Base-by-base conservation (phyloP, 2,797 vertebrate species). In the Glossophaga mutica region DNA sequence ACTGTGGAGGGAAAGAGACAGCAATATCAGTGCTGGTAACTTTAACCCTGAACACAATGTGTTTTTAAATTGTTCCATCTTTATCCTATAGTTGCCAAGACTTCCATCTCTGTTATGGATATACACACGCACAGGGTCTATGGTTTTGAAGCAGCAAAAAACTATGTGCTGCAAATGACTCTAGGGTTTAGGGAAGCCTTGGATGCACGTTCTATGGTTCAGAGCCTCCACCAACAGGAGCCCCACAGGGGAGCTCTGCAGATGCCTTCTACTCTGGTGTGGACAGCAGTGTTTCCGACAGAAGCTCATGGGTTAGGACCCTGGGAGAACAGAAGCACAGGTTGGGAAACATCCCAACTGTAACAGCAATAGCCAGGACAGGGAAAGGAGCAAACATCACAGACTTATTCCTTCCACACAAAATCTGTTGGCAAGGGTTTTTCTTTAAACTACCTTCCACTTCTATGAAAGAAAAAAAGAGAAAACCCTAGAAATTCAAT, bases 401-500 rank as follows among this genome's bases (percentile, higher is more conserved):
- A 87, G 29, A 95, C 88, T 84, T 77, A 79, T 34, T 85, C 93
- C 84, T 94, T 71, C 32, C 48, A 90, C 70, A 84, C 48, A 94
- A 65, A 94, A 92, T 46, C 67, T 85, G 48, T 87, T 79, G 9
- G 4, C n/a, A 32, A 90, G 44, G 29, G 12, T 10, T 59, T 78
- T 77, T 73, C 73, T 83, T 88, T 76, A 74, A 29, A 73, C 11
- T 92, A 86, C 39, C 29, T 81, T 91, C 95, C 91, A 73, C 50
- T 88, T 92, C 59, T 37, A 39, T 39, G n/a, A 19, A 68, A 37
- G n/a, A 34, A 68, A 68, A 67, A 22, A 39, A 68, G 62, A 59
- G 16, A 89, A 94, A 96, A 91, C 10, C 57, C 52, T 12, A 44
- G 14, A 83, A 95, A 94, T 57, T 92, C 50, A 76, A n/a, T 62